Conservation (phyloP, 2,113 vertebrate genomes). For the Vidua chalybeata region DNA sequence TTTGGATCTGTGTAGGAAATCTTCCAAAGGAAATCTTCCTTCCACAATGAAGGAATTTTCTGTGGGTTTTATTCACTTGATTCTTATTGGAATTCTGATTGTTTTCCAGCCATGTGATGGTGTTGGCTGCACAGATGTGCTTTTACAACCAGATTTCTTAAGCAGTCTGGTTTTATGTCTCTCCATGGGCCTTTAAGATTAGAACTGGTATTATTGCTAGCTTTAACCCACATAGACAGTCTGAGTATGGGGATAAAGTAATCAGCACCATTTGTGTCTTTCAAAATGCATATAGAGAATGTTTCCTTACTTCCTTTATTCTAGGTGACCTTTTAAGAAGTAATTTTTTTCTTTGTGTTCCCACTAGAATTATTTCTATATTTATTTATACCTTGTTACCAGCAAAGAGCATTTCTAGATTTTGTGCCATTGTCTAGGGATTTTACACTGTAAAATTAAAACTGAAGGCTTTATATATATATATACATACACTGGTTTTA, state of each 20-base stretch:
- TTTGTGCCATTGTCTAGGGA: not conserved
- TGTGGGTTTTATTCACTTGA: constrained; percentile 47
- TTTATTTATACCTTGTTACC: not conserved
- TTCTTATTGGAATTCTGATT: constrained; percentile 33
- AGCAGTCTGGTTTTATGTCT: constrained; percentile 54
- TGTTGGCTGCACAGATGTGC: constrained; percentile 56
- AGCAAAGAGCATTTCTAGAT: not conserved
- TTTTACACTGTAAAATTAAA: not conserved
- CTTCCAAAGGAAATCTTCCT: constrained; percentile 6
- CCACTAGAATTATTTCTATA: not conserved
- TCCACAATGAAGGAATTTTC: not conserved
- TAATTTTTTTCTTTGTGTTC: not conserved
- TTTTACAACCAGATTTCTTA: constrained; percentile 56
- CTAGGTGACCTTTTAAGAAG: not conserved
- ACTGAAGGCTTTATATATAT: not conserved
- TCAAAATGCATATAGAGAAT: not conserved
- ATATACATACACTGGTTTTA: not conserved
- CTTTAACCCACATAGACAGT: constrained; percentile 34
- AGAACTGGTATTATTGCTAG: constrained; percentile 56
- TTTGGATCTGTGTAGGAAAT: not conserved
- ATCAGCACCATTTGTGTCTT: constrained; percentile 18
- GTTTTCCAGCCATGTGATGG: constrained; percentile 16
- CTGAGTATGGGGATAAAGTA: constrained; percentile 39
- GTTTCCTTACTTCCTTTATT: not conserved
- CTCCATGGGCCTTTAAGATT: constrained; percentile 56